phyloP scores from a whole-genome alignment of 2,888 invertebrate species.

The Drosophila monieri region DNA sequence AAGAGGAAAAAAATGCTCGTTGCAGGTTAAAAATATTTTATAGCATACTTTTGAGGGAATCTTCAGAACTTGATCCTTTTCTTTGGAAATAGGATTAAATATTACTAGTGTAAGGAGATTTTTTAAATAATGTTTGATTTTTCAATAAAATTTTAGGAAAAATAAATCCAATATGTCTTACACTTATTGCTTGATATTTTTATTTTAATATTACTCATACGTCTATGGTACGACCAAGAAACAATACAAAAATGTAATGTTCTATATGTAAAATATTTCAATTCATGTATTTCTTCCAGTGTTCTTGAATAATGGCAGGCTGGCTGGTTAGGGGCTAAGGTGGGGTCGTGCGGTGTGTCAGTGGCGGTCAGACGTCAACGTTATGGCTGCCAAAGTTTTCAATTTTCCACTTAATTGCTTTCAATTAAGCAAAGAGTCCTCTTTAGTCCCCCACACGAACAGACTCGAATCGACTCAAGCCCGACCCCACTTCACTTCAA shows the following conservation, averaged over 20 bases:
- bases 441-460: conserved; percentile 63
- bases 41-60: not conserved
- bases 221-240: too few relatives aligned
- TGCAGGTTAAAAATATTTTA: not conserved
- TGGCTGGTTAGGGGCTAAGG: conserved; percentile 1
- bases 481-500: conserved; percentile 22
- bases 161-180: too few relatives aligned
- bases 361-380: conserved; percentile 71
- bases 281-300: conserved; percentile 8
- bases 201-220: too few relatives aligned
- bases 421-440: conserved; percentile 79
- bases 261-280: too few relatives aligned
- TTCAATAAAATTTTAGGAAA: too few relatives aligned
- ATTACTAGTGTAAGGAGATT: too few relatives aligned
- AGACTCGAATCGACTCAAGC: conserved; percentile 33
- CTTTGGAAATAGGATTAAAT: too few relatives aligned
- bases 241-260: too few relatives aligned
- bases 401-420: conserved; percentile 79
- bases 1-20: not conserved
- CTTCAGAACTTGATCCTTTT: too few relatives aligned
- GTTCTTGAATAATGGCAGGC: conserved; percentile 13
- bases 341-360: conserved; percentile 27
- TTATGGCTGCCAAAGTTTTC: conserved; percentile 79
- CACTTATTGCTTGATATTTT: too few relatives aligned
- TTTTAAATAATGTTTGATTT: too few relatives aligned